phyloP scores from a whole-genome alignment of 2,888 invertebrate genomes.

The Sphecodes monilicornis region DNA sequence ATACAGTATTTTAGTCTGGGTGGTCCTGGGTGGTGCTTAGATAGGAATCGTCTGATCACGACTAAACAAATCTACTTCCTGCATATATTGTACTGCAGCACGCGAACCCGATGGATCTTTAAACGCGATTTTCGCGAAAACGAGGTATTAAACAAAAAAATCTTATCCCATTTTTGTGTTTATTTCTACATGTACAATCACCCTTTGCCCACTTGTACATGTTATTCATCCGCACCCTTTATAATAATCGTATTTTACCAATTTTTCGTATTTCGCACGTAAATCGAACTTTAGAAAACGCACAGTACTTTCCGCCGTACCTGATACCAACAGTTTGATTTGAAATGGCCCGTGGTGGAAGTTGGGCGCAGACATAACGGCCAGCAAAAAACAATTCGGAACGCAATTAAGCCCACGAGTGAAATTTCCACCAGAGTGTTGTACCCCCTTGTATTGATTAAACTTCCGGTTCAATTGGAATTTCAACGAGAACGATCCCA shows the following conservation, averaged over 20 bases:
- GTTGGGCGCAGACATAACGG: not conserved
- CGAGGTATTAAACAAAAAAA: too few relatives aligned
- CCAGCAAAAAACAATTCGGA: constrained; percentile 4
- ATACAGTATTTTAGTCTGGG: too few relatives aligned
- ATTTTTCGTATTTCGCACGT: not conserved
- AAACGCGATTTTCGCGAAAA: too few relatives aligned
- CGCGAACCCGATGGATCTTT: too few relatives aligned
- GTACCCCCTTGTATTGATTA: constrained; percentile 2
- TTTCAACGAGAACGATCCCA: constrained; percentile 1
- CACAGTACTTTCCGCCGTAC: not conserved
- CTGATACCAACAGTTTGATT: not conserved
- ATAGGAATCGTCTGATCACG: too few relatives aligned
- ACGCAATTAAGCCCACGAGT: constrained; percentile 10
- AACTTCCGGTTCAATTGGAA: constrained; percentile 11
- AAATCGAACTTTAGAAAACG: not conserved
- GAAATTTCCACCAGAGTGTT: not conserved
- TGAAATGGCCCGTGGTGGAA: not conserved
- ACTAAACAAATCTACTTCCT: too few relatives aligned
- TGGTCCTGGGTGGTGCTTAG: too few relatives aligned
- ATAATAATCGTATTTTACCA: not conserved
- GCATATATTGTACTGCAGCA: too few relatives aligned
- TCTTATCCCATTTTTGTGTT: too few relatives aligned
- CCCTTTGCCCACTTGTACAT: too few relatives aligned
- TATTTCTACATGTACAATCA: too few relatives aligned
- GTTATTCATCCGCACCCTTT: too few relatives aligned